Base-by-base conservation (phyloP, 2,113 vertebrate genomes). In the Gnathonemus echidnorhynchus region DNA sequence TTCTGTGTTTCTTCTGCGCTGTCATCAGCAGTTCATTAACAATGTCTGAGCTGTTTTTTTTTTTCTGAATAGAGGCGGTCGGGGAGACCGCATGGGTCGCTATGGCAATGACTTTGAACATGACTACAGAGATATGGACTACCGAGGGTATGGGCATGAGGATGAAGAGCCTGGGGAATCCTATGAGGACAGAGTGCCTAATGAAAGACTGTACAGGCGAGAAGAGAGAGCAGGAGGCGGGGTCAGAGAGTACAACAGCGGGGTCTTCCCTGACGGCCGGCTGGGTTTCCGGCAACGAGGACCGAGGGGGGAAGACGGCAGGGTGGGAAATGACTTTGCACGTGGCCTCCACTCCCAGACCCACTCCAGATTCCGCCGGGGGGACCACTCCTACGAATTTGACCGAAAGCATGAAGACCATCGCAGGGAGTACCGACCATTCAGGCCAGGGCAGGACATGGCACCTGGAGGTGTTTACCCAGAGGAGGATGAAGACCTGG, bases 81-180 rank as follows among this genome's bases (percentile, higher is more conserved):
- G 97, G 89, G 96, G 96, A 15, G 97, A 98, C 90, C 96, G 97
- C 21, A 95, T 95, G 27, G 97, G 97, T 70, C 97, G 97, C 88
- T 98, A 98, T 85, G 97, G 96, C 46, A 95, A 95, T 88, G 93
- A 93, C 48, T 92, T 92, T 17, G 96, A 97, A 87, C 97, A 97
- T 48, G 97, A 97, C 92, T 98, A 97, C 89, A 93, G 96, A 50
- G 97, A 98, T 89, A 97, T 97, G 97, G 97, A 97, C 90, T 97
- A 97, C 86, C 91, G 96, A n/a, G 94, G 91, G 15, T 95, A 94
- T 87, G 93, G 94, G 19, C 95, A 94, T 87, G 95, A 95, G 31
- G 93, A 94, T 0, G 94, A 94, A n/a, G 93, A 95, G 58, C 31
- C 86, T 15, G 92, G 91, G 58, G 0, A 88, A 31, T 92, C 77